Base-by-base conservation (phyloP, 2,888 invertebrate species). In the Drosophila longiperda region DNA sequence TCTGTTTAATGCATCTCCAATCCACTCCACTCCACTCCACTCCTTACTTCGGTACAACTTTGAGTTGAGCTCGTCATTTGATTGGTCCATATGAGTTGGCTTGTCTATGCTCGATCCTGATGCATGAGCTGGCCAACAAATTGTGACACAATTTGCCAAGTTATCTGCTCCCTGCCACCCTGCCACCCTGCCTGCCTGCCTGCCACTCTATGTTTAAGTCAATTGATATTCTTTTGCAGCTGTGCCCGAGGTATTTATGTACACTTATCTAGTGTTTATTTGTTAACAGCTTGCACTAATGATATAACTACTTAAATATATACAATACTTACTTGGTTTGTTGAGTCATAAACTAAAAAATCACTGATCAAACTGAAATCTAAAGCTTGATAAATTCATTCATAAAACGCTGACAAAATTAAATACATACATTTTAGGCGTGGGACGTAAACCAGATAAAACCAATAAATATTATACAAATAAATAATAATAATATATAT, bases 231-330 rank as follows among this genome's bases (percentile, higher is more conserved):
- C 40, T 69, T 40, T 75, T 69, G 57, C 72, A 73, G 81, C 66
- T 66, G 68, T 62, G 40, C 40, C 38, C 36, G 62, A 85, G 86
- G 86, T 88, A 85, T 86, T 85, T 85, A 83, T 81, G 59, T 42
- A 38, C 57, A 50, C 42, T 61, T 72, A 80, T 58, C 66, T 55
- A 66, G 80, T 73, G 80, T 72, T 77, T 79, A 82, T 76, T 74
- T 75, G 83, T 73, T 87, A 85, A 87, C 73, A 67, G 72, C 71
- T 65, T 69, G 34, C 64, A 77, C 80, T 69, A 79, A 74, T 76
- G 61, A 40, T 42, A 53, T 58, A 52, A 73, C 72, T 59, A 72
- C 54, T 66, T 33, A 20, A 34, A 38, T 45, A 11, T 20, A 38
- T 49, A 67, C 11, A 15, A 60, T 60, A 70, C 63, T 71, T 38